A percentile compares a stretch with the other conserved stretches of the same genome.
phyloP scores from a whole-genome alignment of 2,797 vertebrate species.

The Orestias chungarensis region DNA sequence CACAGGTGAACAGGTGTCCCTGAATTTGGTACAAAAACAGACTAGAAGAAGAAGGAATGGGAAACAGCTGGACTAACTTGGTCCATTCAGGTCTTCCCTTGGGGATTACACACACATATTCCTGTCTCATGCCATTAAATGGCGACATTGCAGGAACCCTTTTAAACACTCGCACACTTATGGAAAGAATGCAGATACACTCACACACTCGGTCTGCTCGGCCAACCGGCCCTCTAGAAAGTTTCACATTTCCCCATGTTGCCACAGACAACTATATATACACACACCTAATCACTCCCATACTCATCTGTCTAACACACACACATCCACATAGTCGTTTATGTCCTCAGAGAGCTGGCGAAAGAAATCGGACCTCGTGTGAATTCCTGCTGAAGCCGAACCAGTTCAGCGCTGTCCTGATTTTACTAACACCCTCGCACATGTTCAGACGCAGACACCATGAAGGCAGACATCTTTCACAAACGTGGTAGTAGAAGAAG shows the following conservation, averaged over 20 bases:
- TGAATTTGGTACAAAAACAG: not conserved
- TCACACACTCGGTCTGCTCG: conserved; percentile 24
- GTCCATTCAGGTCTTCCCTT: conserved; percentile 42
- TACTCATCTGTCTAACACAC: conserved; percentile 52
- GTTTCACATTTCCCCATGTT: conserved; percentile 51
- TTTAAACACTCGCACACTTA: conserved; percentile 40
- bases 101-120: conserved; percentile 19
- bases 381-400: conserved; percentile 74
- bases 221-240: conserved; percentile 39
- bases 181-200: conserved; percentile 50
- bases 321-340: conserved; percentile 26
- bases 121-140: conserved; percentile 32
- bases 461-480: conserved; percentile 22
- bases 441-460: not conserved
- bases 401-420: conserved; percentile 71
- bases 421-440: conserved; percentile 52
- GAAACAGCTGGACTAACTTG: conserved; percentile 46
- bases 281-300: conserved; percentile 61
- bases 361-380: conserved; percentile 76
- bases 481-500: conserved; percentile 40
- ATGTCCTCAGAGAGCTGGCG: conserved; percentile 55
- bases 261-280: conserved; percentile 66
- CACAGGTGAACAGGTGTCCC: conserved; percentile 5
- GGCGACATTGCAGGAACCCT: conserved; percentile 24
- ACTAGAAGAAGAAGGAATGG: conserved; percentile 29